Conservation (phyloP, 2,113 vertebrate genomes). For the Arothron firmamentum region DNA sequence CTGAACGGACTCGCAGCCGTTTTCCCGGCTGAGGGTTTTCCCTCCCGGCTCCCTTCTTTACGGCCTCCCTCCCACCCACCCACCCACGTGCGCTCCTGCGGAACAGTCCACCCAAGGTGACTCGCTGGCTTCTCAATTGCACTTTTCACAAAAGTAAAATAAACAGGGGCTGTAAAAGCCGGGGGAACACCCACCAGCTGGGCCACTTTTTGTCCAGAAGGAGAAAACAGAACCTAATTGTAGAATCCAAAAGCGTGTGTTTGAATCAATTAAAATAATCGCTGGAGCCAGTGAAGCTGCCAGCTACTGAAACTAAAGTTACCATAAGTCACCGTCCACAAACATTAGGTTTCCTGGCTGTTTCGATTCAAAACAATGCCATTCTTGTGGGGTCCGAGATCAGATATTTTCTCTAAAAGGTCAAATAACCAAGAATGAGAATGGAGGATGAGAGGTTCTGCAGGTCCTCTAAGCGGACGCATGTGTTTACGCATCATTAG, state of each 20-base stretch:
- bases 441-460: too few relatives aligned
- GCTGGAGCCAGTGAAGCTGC: constrained; percentile 39
- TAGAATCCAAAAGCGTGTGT: constrained; percentile 1
- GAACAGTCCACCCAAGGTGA: constrained; percentile 49
- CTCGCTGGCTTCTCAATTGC: constrained; percentile 36
- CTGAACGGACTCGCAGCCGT: constrained; percentile 69
- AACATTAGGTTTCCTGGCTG: too few relatives aligned
- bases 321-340: too few relatives aligned
- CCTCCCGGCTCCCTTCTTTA: constrained; percentile 27
- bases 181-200: constrained; percentile 52
- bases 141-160: constrained; percentile 51
- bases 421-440: too few relatives aligned
- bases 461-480: too few relatives aligned
- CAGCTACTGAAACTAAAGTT: constrained; percentile 2
- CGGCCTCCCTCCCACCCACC: constrained; percentile 16
- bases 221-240: constrained; percentile 33
- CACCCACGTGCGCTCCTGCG: constrained; percentile 15
- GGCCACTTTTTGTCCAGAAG: constrained; percentile 31
- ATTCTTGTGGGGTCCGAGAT: too few relatives aligned
- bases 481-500: too few relatives aligned
- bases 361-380: too few relatives aligned
- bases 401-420: constrained; percentile 1
- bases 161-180: constrained; percentile 44
- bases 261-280: constrained; percentile 21
- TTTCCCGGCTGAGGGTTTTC: constrained; percentile 60